Conservation (phyloP, 2,113 vertebrate species). For the Scortum barcoo region DNA sequence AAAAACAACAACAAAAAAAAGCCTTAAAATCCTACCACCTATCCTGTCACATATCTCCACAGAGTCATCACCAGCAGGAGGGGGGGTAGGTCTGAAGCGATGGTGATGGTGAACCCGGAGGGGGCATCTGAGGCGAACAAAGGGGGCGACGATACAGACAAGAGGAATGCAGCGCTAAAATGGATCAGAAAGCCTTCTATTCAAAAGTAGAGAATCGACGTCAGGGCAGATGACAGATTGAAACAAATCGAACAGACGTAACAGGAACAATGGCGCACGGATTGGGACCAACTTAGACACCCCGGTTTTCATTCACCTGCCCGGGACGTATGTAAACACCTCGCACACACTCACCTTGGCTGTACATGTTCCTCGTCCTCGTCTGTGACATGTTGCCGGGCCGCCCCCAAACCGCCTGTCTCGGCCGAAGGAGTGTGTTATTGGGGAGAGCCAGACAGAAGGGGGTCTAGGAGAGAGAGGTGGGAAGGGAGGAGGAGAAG, state of each 20-base stretch:
- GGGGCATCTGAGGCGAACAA: constrained; percentile 58
- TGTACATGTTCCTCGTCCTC: constrained; percentile 88
- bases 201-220: constrained; percentile 32
- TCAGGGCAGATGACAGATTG: constrained; percentile 58
- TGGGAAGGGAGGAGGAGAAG: too few species aligned
- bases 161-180: constrained; percentile 38
- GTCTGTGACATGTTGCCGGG: constrained; percentile 89
- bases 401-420: constrained; percentile 9
- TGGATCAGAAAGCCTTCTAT: constrained; percentile 43
- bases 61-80: constrained; percentile 30
- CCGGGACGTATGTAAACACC: constrained; percentile 28
- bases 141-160: constrained; percentile 55
- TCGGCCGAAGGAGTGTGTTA: constrained; percentile 42
- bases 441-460: constrained; percentile 60
- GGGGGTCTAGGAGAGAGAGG: constrained; percentile 49
- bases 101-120: constrained; percentile 3
- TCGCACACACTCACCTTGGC: constrained; percentile 88
- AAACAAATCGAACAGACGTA: constrained; percentile 54
- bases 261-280: constrained; percentile 37
- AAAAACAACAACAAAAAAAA: too few species aligned
- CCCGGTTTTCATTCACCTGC: constrained; percentile 29
- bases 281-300: constrained; percentile 35
- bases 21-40: not conserved
- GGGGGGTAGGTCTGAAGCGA: too few species aligned
- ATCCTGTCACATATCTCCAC: not conserved